Evolutionary conservation across 2,888 invertebrate genomes (phyloP).

Genomic region (Tetranychus truncatus): DNA sequence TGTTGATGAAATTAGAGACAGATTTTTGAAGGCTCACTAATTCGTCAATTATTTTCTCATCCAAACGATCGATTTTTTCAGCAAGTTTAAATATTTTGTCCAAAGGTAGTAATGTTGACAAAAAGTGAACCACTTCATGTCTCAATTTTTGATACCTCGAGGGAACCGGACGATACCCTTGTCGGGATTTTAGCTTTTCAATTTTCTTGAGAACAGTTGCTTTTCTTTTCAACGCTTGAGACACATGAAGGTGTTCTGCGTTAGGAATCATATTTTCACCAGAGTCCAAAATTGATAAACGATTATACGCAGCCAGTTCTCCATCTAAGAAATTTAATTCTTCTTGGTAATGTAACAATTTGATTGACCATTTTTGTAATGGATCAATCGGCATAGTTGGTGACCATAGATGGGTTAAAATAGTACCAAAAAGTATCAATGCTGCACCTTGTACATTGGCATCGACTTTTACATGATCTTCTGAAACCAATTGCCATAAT

Average conservation of each 20-base stretch:
- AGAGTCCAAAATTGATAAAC: conserved; percentile 16
- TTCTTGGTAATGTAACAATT: conserved; percentile 48
- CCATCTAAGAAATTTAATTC: conserved; percentile 38
- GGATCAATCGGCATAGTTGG: conserved; percentile 58
- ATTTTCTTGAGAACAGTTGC: conserved; percentile 12
- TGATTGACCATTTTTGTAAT: conserved; percentile 53
- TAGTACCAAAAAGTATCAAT: conserved; percentile 36
- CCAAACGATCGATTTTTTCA: not conserved
- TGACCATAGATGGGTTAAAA: conserved; percentile 30
- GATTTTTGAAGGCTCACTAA: conserved; percentile 9
- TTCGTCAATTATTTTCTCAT: conserved; percentile 5
- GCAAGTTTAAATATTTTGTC: not conserved
- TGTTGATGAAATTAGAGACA: conserved; percentile 15
- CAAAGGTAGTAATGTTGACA: not conserved
- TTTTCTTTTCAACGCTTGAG: conserved; percentile 10
- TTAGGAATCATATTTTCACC: conserved; percentile 15
- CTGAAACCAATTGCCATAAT: not conserved
- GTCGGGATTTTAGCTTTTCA: conserved; percentile 18
- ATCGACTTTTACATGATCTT: not conserved
- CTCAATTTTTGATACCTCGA: conserved; percentile 17
- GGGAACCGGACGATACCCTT: conserved; percentile 21
- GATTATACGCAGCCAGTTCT: conserved; percentile 20
- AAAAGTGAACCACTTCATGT: conserved; percentile 17
- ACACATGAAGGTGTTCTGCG: conserved; percentile 20
- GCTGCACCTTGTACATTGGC: not conserved